Base-by-base conservation (phyloP, 2,113 vertebrate species). In the Carassius carassius region DNA sequence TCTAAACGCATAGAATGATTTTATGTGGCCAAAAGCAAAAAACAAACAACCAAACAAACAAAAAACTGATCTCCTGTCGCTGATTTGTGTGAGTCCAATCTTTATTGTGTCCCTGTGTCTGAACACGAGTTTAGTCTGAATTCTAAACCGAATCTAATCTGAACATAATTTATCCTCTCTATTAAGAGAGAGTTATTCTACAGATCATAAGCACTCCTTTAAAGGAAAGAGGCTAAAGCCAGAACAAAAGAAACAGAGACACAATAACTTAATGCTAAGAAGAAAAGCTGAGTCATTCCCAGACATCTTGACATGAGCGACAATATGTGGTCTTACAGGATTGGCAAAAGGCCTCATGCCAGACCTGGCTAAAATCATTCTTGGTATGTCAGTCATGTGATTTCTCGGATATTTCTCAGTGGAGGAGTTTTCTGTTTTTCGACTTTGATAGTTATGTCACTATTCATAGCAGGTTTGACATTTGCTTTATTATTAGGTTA, bases 251-350 rank as follows among this genome's bases (percentile, higher is more conserved):
- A 78, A 49, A 67, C 12, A 51, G 17, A 37, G 44, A 70, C 29
- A 32, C 29, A 8, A 49, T 11, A 32, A 54, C 44, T 69, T 47
- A 14, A 82, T 49, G 23, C 56, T 63, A 14, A 65, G n/a, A 62
- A 82, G 62, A 25, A 82, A 77, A 75, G 32, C 37, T 69, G 37
- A 83, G 56, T 44, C 51, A 73, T 19, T 58, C 44, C 54, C 80
- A 44, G 41, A 81, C 49, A 51, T 16, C 49, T 51, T 51, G 49
- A 51, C 60, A 41, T 69, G 69, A 41, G 81, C 37, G 44, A 73
- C 58, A 77, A 16, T 51, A 87, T 19, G 56, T 74, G 81, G 60
- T 21, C 35, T n/a, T 23, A 4, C 32, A 81, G 65, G 41, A 67
- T 11, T 54, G 47, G 54, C 17, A 37, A 35, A 51, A 35, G 65